phyloP scores from a whole-genome alignment of 2,888 invertebrate genomes.

The Andrena dorsata region DNA sequence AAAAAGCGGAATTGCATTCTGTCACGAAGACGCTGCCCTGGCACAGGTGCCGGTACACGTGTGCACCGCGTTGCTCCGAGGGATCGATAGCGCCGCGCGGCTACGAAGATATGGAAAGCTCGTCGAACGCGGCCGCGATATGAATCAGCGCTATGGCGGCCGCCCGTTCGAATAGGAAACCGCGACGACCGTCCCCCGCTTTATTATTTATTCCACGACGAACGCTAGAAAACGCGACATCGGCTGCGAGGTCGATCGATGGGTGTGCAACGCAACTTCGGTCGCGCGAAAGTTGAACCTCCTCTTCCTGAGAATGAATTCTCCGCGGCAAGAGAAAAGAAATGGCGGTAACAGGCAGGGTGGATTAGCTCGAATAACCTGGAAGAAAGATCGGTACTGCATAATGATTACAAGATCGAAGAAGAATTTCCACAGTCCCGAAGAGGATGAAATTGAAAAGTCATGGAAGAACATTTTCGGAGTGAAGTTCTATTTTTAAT shows the following conservation, averaged over 20 bases:
- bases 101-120: conserved; percentile 56
- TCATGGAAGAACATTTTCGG: too few species aligned
- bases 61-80: conserved; percentile 53
- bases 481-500: too few species aligned
- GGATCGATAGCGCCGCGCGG: conserved; percentile 56
- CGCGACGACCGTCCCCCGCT: not conserved
- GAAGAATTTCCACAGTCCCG: too few species aligned
- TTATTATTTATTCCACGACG: conserved; percentile 17
- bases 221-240: not conserved
- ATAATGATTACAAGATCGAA: too few species aligned
- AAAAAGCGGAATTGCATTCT: conserved; percentile 53
- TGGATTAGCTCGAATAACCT: not conserved
- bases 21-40: conserved; percentile 56
- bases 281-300: not conserved
- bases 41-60: conserved; percentile 59
- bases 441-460: too few species aligned
- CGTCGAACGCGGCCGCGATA: conserved; percentile 48
- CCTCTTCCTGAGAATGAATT: not conserved
- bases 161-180: conserved; percentile 17
- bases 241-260: conserved; percentile 3
- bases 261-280: conserved; percentile 2
- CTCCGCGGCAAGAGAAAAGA: not conserved
- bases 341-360: not conserved
- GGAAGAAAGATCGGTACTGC: not conserved
- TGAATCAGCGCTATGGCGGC: conserved; percentile 31